Evolutionary conservation across 2,113 vertebrate species (phyloP).

Genomic region (Hippocampus comes): DNA sequence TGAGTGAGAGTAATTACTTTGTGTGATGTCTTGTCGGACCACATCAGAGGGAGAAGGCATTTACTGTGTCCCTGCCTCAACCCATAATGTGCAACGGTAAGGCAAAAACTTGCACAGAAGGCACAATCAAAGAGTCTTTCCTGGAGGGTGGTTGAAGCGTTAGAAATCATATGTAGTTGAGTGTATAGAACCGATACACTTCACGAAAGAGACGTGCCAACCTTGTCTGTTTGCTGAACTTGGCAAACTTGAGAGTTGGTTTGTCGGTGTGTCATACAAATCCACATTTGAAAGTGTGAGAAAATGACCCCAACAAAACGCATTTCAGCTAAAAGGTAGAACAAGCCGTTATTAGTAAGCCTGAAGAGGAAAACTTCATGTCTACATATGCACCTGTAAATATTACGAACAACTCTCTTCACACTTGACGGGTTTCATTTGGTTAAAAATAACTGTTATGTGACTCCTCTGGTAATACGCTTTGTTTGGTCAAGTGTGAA

Average conservation of each 20-base stretch:
- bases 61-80: background rate
- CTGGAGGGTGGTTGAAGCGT: background rate
- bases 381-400: too few relatives aligned
- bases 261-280: background rate
- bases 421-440: background rate
- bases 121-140: constrained; percentile 2
- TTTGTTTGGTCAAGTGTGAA: background rate
- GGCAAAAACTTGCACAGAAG: background rate
- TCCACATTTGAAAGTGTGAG: background rate
- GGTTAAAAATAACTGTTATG: background rate
- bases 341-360: background rate
- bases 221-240: background rate
- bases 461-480: background rate
- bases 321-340: background rate
- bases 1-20: background rate
- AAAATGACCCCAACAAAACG: background rate
- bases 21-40: background rate
- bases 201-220: background rate
- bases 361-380: background rate
- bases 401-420: background rate
- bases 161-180: background rate
- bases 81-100: background rate
- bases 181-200: background rate
- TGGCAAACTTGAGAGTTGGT: background rate
- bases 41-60: background rate